Evolutionary conservation across 2,888 invertebrate genomes (phyloP).

Genomic region (Drosophila peninsularis): DNA sequence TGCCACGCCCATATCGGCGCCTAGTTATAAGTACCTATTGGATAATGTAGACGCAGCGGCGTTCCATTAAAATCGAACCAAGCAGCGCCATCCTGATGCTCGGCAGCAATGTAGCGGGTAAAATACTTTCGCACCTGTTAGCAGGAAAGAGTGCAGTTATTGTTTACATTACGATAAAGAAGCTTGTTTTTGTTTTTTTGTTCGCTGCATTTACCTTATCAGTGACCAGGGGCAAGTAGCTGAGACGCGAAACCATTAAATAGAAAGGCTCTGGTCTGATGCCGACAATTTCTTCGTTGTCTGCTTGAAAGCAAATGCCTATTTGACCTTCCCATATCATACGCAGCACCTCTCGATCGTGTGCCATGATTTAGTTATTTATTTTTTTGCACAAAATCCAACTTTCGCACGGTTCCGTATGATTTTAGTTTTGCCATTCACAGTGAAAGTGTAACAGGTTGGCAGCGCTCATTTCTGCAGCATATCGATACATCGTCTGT

Average conservation of each 20-base stretch:
- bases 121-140: conserved; percentile 94
- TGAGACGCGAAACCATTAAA: conserved; percentile 95
- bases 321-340: conserved; percentile 98
- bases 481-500: conserved; percentile 25
- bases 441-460: conserved; percentile 13
- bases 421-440: conserved; percentile 44
- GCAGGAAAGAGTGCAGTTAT: conserved; percentile 48
- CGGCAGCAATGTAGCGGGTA: conserved; percentile 91
- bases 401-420: conserved; percentile 27
- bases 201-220: conserved; percentile 90
- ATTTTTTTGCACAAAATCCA: conserved; percentile 44
- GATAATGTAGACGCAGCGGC: conserved; percentile 95
- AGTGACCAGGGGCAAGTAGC: conserved; percentile 97
- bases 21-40: conserved; percentile 85
- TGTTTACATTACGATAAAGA: not conserved
- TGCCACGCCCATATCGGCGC: not conserved
- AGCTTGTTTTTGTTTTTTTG: not conserved
- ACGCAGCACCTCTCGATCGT: conserved; percentile 96
- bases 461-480: conserved; percentile 13
- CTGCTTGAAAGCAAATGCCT: conserved; percentile 95
- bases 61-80: conserved; percentile 97
- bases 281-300: conserved; percentile 94
- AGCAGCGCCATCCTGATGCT: conserved; percentile 93
- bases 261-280: conserved; percentile 96
- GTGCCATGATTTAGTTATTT: conserved; percentile 87